These are phyloP conservation scores for Melanotaenia maccullochi DNA, from an alignment of 2,797 vertebrate species.

Conservation along the genomic window DNA sequence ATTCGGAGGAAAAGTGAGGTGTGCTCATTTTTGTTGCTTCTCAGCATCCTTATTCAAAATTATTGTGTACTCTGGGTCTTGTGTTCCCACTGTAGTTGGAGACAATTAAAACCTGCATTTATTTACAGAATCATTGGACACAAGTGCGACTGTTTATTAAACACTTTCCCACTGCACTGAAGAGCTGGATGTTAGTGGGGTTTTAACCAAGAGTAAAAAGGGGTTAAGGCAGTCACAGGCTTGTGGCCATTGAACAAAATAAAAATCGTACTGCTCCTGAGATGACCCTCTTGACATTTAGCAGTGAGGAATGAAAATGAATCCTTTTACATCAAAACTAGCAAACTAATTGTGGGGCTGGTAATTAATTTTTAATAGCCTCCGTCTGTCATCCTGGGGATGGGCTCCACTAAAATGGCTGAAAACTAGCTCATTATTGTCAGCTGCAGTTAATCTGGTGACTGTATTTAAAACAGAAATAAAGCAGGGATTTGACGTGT, in stretches of 20 bases:
- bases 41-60: too few relatives aligned
- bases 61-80: not conserved
- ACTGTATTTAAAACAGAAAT: conserved; percentile 39
- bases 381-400: conserved; percentile 53
- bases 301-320: conserved; percentile 49
- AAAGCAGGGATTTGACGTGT: conserved; percentile 30
- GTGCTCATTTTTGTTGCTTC: not conserved
- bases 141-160: too few relatives aligned
- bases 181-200: not conserved
- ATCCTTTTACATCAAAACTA: conserved; percentile 40
- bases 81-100: not conserved
- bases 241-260: conserved; percentile 3
- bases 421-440: conserved; percentile 52
- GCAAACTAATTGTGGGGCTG: conserved; percentile 59
- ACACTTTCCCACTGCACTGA: not conserved
- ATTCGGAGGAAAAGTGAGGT: not conserved
- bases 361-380: conserved; percentile 69
- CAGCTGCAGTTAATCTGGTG: conserved; percentile 45
- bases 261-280: conserved; percentile 9
- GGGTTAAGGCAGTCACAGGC: conserved; percentile 2
- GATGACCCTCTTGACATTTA: conserved; percentile 41
- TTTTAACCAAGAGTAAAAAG: not conserved
- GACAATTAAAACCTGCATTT: not conserved
- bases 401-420: conserved; percentile 40
- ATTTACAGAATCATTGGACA: not conserved